Base-by-base conservation (phyloP, 2,113 vertebrate species). In the Tetraodon nigroviridis region DNA sequence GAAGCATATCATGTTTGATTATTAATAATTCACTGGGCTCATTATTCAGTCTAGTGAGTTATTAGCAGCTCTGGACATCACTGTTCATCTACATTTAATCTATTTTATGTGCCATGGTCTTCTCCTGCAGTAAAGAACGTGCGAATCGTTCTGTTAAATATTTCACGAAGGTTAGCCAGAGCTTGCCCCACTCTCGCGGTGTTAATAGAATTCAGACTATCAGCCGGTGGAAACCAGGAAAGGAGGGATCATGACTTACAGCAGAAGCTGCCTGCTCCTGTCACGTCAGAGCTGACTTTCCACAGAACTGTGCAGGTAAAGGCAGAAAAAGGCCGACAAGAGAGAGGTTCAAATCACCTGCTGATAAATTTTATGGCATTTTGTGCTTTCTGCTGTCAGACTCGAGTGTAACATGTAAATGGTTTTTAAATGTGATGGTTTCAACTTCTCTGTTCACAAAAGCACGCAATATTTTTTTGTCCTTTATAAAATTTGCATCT, bases 111-210 rank as follows among this genome's bases (percentile, higher is more conserved):
- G 24, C 44, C 14, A 20, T 24, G 40, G 57, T 15, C n/a, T 21
- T 70, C 64, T 21, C 15, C 49, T 21, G 49, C 61, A 59, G 71
- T 53, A 47, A 29, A 42, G 41, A 66, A 70, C 66, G 69, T 82
- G 77, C 72, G 76, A 81, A 87, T 84, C 73, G 68, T 69, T 55
- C 47, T 66, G 74, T 76, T 82, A 83, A 87, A 87, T 82, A 83
- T 82, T 87, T 83, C 64, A 83, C 71, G 47, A 62, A 55, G 74
- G 61, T 72, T 77, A 37, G 37, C 11, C 40, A 40, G 71, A 67
- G 51, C n/a, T 51, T 18, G n/a, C 51, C 19, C 5, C 12, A 18
- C 56, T 59, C 21, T 19, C 20, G n/a, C 42, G 60, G 67, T 71
- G 81, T 83, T 79, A 82, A 84, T 77, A 65, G 79, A 78, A 84